Base-by-base conservation (phyloP, 2,797 vertebrate genomes). In the Platyrinchus mystaceus region DNA sequence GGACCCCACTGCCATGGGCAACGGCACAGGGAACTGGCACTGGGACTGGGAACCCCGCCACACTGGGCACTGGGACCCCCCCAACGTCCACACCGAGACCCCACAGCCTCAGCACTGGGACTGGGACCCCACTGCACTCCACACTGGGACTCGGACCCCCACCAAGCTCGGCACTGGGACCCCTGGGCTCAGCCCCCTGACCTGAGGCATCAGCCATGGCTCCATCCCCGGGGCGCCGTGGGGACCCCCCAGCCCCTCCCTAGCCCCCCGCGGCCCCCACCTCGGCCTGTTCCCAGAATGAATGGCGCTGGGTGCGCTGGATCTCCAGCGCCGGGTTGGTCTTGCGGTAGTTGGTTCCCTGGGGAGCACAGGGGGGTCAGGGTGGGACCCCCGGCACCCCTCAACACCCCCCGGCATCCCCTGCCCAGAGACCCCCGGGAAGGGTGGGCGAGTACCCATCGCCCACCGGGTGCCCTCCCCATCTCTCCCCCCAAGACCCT, bases 301-400 rank as follows among this genome's bases (percentile, higher is more conserved):
- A 98, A 82, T 98, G 98, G 94, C 98, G 98, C 96, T 98, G 98
- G 92, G 98, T 98, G 62, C 96, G 96, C 93, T 98, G 98, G 96
- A 99, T 98, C 98, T 99, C 98, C 98, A 98, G 96, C 1, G 98
- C 98, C 4, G 98, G 98, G 70, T 99, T 99, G 1, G 98, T 99
- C 95, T 99, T 99, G 96, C 97, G 98, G 97, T 99, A 99, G 95
- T 99, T 99, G 73, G 98, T 99, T 46, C 99, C 99, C 98, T 99
- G 67, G 2, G 9, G 34, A 52, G 58, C 34, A 37, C 13, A 0
- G 44, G 19, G 26, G 14, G 7, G 27, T 62, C 50, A 36, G 36
- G 7, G 17, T 14, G 16, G 30, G 41, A 75, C 30, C 53, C 52
- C 24, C 14, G 2, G 10, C 5, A 36, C 16, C 11, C 36, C 55